phyloP scores from a whole-genome alignment of 2,888 invertebrate species.

The Andrena camellia region DNA sequence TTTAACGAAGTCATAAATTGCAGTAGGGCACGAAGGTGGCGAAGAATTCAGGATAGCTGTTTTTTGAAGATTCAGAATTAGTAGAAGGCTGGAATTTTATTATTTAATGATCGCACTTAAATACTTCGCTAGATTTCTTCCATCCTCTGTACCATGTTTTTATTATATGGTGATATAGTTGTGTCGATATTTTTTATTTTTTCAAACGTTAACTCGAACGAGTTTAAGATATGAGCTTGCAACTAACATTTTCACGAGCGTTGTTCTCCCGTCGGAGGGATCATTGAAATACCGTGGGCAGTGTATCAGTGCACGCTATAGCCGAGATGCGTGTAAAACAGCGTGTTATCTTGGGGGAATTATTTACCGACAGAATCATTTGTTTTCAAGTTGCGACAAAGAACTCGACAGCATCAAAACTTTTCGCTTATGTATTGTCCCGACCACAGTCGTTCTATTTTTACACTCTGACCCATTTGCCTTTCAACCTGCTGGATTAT shows the following conservation, averaged over 20 bases:
- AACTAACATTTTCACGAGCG: neutral
- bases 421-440: constrained; percentile 16
- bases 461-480: constrained; percentile 43
- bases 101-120: neutral
- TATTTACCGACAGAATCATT: constrained; percentile 2
- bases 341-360: neutral
- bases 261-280: neutral
- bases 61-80: too few relatives aligned
- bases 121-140: neutral
- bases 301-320: neutral
- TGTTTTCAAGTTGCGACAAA: constrained; percentile 1
- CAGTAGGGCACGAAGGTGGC: neutral
- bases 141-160: neutral
- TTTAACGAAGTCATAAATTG: neutral
- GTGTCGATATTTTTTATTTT: neutral
- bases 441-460: constrained; percentile 25
- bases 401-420: constrained; percentile 7
- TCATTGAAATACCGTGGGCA: neutral
- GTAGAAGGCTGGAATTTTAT: neutral
- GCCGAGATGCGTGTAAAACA: neutral
- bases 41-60: too few relatives aligned
- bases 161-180: neutral
- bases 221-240: neutral
- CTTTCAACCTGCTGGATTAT: constrained; percentile 22
- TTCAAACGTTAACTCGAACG: neutral